Evolutionary conservation across 30 jellyfish, hydroid and myxozoan species (phyloP).

Genomic region (Turritopsis rubra): DNA sequence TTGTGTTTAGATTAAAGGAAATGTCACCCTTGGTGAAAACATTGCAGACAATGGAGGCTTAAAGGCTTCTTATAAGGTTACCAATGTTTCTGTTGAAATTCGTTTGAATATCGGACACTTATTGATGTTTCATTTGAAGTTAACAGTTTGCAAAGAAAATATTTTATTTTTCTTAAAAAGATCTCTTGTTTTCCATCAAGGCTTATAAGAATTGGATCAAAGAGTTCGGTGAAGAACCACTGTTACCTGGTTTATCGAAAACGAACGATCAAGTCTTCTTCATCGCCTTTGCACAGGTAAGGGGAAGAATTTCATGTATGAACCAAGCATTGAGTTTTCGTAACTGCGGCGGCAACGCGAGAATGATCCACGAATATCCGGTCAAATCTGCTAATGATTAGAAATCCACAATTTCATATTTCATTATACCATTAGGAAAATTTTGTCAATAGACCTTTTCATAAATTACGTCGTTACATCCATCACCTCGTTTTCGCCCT

Average conservation of each 20-base stretch:
- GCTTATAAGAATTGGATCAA: constrained; percentile 40
- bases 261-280: constrained; percentile 59
- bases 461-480: no score
- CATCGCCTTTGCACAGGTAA: constrained; percentile 70
- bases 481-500: no score
- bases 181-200: constrained; percentile 4
- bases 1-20: constrained; percentile 59
- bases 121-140: no score
- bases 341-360: no score
- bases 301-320: no score
- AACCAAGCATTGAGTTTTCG: no score
- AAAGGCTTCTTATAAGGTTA: constrained; percentile 62
- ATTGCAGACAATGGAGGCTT: constrained; percentile 95
- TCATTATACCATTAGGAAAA: no score
- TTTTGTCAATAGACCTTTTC: no score
- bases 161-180: not conserved
- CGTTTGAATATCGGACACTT: not conserved
- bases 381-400: no score
- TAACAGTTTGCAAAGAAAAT: no score
- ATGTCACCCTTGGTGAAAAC: constrained; percentile 83
- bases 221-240: not conserved
- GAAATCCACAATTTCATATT: no score
- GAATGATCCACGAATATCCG: no score
- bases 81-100: not conserved
- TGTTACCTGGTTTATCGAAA: constrained; percentile 47